Evolutionary conservation across 2,113 vertebrate species (phyloP).

Genomic region (Lepus americanus): DNA sequence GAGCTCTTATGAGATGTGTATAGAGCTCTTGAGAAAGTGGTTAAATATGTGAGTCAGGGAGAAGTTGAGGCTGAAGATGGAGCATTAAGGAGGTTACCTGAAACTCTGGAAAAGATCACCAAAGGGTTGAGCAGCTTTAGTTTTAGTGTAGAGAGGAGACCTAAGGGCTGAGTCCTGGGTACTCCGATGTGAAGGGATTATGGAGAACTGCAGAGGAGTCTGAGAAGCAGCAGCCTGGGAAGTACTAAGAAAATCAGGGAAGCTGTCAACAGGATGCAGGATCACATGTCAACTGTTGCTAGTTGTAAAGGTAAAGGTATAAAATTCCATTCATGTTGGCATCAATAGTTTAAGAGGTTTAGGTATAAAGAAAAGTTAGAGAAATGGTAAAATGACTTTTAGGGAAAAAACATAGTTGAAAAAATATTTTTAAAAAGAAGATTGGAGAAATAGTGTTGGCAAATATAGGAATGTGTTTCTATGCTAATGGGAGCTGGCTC

Average conservation of each 20-base stretch:
- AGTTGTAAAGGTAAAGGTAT: neutral
- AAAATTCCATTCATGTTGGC: no score
- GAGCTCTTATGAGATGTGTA: neutral
- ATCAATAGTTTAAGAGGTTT: neutral
- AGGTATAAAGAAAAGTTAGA: neutral
- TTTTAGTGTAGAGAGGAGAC: neutral
- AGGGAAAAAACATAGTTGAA: neutral
- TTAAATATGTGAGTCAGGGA: neutral
- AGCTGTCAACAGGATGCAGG: neutral
- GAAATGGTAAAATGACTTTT: neutral
- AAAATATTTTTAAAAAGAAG: constrained; percentile 2
- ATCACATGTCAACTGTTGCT: neutral
- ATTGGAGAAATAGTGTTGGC: neutral
- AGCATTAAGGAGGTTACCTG: neutral
- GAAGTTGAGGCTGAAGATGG: neutral
- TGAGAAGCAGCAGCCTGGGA: neutral
- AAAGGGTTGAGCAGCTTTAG: neutral
- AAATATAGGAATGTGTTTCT: constrained; percentile 26
- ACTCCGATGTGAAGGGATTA: no score
- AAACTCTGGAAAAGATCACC: neutral
- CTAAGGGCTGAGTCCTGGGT: neutral
- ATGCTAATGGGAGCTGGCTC: neutral
- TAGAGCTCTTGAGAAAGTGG: neutral
- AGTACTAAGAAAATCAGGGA: neutral
- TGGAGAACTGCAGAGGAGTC: neutral